Percentiles rank a stretch among this genome's conserved stretches.
phyloP scores from a whole-genome alignment of 2,797 vertebrate species.

The Catharus ustulatus region DNA sequence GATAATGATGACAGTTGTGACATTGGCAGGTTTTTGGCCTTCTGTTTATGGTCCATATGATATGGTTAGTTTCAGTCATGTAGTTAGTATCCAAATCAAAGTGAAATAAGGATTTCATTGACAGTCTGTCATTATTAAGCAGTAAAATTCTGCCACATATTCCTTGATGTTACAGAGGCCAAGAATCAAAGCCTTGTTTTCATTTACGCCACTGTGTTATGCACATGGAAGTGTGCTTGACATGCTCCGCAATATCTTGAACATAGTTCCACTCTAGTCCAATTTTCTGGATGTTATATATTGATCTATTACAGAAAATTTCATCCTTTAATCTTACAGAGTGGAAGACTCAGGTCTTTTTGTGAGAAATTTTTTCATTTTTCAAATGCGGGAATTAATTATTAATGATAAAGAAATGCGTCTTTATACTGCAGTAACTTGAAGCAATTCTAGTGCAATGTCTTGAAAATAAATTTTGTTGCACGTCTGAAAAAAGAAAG shows the following conservation, averaged over 20 bases:
- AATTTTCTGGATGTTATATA: conserved; percentile 5
- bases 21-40: not conserved
- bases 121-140: not conserved
- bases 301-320: not conserved
- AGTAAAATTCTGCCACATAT: not conserved
- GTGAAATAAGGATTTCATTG: not conserved
- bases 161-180: not conserved
- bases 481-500: not conserved
- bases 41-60: not conserved
- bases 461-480: conserved; percentile 30
- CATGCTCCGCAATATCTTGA: not conserved
- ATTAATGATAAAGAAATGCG: not conserved
- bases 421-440: conserved; percentile 23
- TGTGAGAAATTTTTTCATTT: not conserved
- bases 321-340: not conserved
- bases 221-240: not conserved
- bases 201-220: not conserved
- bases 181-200: conserved; percentile 14
- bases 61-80: not conserved
- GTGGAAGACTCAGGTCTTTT: not conserved
- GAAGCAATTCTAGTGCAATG: not conserved
- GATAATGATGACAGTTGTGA: not conserved
- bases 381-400: conserved; percentile 15
- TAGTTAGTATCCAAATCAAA: not conserved
- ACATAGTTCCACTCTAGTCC: not conserved